Base-by-base conservation (phyloP, 2,888 invertebrate species). In the Cheilosia impressa region DNA sequence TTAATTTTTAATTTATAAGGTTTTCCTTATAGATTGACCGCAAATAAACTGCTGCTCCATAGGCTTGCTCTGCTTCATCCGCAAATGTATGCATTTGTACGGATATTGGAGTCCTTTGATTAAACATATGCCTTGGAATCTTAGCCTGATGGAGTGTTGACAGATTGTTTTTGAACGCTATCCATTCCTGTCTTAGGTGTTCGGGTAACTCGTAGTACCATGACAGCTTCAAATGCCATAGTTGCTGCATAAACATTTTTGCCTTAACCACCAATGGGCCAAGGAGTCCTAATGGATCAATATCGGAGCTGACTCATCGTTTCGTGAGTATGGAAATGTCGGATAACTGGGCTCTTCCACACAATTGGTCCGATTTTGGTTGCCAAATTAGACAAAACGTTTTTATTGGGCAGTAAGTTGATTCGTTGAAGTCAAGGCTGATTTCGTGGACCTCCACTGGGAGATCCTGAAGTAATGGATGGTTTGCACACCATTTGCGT, bases 221-320 rank as follows among this genome's bases (percentile, higher is more conserved):
- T 2, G 34, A 27, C 5, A n/a, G 4, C 6, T 45, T 45, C n/a
- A 55, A n/a, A 17, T 27, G 27, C 31, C 55, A 31, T 4, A 31
- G 31, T n/a, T 27, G n/a, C 4, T 55, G 31, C 55, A 55, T 55
- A 1, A 55, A 52, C 0, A 52, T 52, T 52, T 52, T 52, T 17
- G 55, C 55, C 9, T 55, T 55, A n/a, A 55, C 55, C n/a, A 55
- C 31, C 3, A 55, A 31, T n/a, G 55, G 55, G 0, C 55, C 55
- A 7, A 55, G 17, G n/a, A 58, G 34, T 38, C 38, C 38, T 19
- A 38, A 38, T 38, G 58, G 58, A 41, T 58, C 58, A 38, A 34
- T 34, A 10, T 34, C 34, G 9, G 34, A 34, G 34, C 34, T 34
- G 34, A 34, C 10, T 5, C 6, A 2, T 43, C 43, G n/a, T 1